phyloP scores from a whole-genome alignment of 2,113 vertebrate genomes.

The Rhea americana region DNA sequence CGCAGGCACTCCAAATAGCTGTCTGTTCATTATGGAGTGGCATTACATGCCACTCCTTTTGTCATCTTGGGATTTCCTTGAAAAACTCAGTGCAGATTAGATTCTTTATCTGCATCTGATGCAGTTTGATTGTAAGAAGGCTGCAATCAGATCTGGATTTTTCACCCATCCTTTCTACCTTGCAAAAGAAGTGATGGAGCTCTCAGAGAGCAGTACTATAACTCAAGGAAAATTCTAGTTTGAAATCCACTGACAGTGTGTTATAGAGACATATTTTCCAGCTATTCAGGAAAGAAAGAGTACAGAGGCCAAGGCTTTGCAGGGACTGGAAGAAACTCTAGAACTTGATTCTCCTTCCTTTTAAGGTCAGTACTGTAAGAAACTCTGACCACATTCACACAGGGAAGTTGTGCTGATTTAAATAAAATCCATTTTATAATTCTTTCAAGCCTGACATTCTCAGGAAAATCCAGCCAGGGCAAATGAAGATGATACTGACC shows the following conservation, averaged over 20 bases:
- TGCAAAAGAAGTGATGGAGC: neutral
- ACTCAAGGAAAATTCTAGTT: neutral
- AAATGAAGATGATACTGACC: neutral
- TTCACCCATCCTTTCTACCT: neutral
- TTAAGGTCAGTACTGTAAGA: neutral
- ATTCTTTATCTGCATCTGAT: neutral
- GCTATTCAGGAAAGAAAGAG: neutral
- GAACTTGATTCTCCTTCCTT: constrained; percentile 16
- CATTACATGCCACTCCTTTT: neutral
- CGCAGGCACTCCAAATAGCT: neutral
- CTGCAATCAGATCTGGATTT: neutral
- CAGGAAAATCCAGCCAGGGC: neutral
- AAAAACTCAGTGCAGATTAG: neutral
- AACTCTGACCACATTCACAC: neutral
- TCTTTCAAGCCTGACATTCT: neutral
- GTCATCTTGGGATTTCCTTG: neutral
- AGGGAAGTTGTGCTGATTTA: constrained; percentile 11
- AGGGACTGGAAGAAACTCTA: neutral
- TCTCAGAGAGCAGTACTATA: neutral
- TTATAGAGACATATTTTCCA: neutral
- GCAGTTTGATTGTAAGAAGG: neutral
- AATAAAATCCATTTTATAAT: neutral
- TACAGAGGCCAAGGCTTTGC: neutral
- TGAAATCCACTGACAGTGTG: neutral
- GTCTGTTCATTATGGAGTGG: neutral